A percentile compares a stretch with the other conserved stretches of the same genome.
Evolutionary conservation across 1,140 invertebrate species (phyloP).

Genomic region (Steinernema feltiae): DNA sequence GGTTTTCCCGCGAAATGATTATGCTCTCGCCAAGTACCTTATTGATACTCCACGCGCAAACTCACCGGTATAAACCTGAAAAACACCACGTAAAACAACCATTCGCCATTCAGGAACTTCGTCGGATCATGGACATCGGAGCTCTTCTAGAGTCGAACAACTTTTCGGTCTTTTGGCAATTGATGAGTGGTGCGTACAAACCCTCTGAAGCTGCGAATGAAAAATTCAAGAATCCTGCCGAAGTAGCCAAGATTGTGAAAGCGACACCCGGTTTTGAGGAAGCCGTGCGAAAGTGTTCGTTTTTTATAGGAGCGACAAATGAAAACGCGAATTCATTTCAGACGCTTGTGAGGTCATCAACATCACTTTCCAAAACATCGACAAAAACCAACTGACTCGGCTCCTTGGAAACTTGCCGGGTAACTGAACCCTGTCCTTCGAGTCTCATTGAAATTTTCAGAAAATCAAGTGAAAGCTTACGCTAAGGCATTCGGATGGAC

Average conservation of each 20-base stretch:
- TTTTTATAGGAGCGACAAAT: not conserved
- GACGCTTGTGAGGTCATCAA: conserved; percentile 32
- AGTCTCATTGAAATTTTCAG: conserved; percentile 15
- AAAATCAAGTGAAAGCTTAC: conserved; percentile 24
- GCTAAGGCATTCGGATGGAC: conserved; percentile 31
- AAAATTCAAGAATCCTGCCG: conserved; percentile 53
- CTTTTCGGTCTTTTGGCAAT: conserved; percentile 64
- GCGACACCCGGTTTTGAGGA: conserved; percentile 81
- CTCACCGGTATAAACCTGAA: conserved; percentile 31
- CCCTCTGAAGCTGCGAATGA: conserved; percentile 47
- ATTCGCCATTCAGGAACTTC: conserved; percentile 41
- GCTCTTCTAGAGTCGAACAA: conserved; percentile 53
- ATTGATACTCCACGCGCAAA: conserved; percentile 47
- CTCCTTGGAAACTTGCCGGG: conserved; percentile 30
- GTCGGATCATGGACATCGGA: conserved; percentile 47
- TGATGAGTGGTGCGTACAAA: conserved; percentile 64
- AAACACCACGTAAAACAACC: not conserved
- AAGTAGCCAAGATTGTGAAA: conserved; percentile 53
- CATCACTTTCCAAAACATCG: conserved; percentile 38
- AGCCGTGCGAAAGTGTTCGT: conserved; percentile 79
- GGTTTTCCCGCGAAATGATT: conserved; percentile 54
- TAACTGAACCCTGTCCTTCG: conserved; percentile 16
- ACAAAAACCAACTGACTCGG: conserved; percentile 23
- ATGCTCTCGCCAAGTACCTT: conserved; percentile 53
- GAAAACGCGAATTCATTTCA: not conserved